A percentile compares a stretch with the other conserved stretches of the same genome.
These are phyloP conservation scores for Miichthys miiuy DNA, from an alignment of 2,797 vertebrate genomes.

Conservation along the genomic window DNA sequence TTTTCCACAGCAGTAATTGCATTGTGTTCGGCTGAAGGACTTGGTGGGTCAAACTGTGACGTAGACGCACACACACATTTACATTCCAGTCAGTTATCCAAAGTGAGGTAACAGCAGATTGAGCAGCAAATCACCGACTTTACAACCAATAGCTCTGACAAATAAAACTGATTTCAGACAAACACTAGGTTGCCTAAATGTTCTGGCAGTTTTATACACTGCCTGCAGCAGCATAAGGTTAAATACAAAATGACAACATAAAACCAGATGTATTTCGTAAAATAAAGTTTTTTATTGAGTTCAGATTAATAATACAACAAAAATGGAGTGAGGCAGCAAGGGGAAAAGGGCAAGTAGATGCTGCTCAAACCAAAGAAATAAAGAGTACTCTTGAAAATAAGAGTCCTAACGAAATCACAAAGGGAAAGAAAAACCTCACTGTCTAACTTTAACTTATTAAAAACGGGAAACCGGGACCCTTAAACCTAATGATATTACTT, in stretches of 20 bases:
- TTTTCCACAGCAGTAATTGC: conserved; percentile 55
- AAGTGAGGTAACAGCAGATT: conserved; percentile 34
- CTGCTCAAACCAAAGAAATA: too few relatives aligned
- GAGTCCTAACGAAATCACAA: too few relatives aligned
- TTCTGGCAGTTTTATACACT: background rate
- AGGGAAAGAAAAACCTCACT: too few relatives aligned
- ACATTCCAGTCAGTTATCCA: conserved; percentile 52
- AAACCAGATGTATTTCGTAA: too few relatives aligned
- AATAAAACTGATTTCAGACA: conserved; percentile 12
- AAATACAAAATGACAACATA: background rate
- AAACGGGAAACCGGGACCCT: too few relatives aligned
- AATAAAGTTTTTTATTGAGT: too few relatives aligned
- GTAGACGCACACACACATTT: conserved; percentile 41
- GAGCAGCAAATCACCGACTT: conserved; percentile 20
- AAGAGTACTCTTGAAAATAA: too few relatives aligned
- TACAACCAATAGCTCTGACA: background rate
- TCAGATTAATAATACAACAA: too few relatives aligned
- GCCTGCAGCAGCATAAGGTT: background rate
- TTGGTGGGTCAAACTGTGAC: conserved; percentile 71
- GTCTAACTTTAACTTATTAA: too few relatives aligned
- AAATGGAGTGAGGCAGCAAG: too few relatives aligned
- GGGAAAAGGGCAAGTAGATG: too few relatives aligned
- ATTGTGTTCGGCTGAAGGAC: conserved; percentile 66
- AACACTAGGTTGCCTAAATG: background rate
- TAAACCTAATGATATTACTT: too few relatives aligned